Evolutionary conservation across 2,797 vertebrate species (phyloP).

Genomic region (Megalops cyprinoides): DNA sequence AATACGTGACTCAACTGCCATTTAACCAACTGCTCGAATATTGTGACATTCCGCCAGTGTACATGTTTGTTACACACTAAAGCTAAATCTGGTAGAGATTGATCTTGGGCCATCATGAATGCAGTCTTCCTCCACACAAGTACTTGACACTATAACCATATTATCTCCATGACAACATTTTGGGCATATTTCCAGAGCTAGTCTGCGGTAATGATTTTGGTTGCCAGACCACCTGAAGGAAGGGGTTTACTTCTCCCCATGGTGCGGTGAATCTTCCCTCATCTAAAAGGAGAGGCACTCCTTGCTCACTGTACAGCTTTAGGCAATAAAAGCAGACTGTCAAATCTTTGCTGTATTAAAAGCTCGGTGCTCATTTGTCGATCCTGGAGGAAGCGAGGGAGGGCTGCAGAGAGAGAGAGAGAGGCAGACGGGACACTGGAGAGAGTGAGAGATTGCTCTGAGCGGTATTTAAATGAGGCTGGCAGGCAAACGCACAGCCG

Average conservation of each 20-base stretch:
- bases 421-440: too few relatives aligned
- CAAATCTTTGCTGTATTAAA: neutral
- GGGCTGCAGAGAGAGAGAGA: constrained; percentile 43
- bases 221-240: neutral
- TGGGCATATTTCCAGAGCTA: neutral
- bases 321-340: neutral
- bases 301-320: neutral
- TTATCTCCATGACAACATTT: neutral
- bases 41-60: neutral
- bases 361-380: neutral
- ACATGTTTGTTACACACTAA: neutral
- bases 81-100: neutral
- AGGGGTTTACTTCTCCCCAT: neutral
- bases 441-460: constrained; percentile 57
- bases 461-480: constrained; percentile 69
- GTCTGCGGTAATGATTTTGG: neutral
- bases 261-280: neutral
- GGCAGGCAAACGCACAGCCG: constrained; percentile 59
- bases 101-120: neutral
- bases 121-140: neutral
- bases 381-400: constrained; percentile 23
- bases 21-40: neutral
- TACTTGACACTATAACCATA: neutral
- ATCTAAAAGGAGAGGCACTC: neutral
- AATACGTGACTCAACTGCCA: neutral